A percentile compares a stretch with the other conserved stretches of the same genome.
Evolutionary conservation across 2,797 vertebrate species (phyloP).

Genomic region (Gambusia yucatana): DNA sequence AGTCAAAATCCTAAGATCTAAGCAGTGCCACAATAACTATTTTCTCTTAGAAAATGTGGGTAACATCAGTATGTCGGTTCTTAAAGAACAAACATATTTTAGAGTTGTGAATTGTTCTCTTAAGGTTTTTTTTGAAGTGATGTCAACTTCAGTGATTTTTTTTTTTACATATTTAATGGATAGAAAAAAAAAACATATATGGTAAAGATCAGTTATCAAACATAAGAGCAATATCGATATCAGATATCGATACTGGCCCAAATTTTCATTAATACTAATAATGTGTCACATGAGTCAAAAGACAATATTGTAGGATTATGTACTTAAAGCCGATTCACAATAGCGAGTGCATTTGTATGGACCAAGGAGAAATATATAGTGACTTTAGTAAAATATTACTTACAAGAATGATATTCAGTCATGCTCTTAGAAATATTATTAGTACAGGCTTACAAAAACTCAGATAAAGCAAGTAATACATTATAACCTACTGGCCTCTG

Average conservation of each 20-base stretch:
- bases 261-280: no score
- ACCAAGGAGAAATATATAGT: background rate
- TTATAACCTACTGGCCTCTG: slow-evolving; percentile 1
- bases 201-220: no score
- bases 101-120: slow-evolving; percentile 4
- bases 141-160: background rate
- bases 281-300: background rate
- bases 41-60: slow-evolving; percentile 4
- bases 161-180: background rate
- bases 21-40: slow-evolving; percentile 31
- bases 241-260: no score
- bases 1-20: slow-evolving; percentile 50
- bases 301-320: background rate
- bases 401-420: background rate
- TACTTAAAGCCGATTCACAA: background rate
- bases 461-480: background rate
- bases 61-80: background rate
- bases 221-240: no score
- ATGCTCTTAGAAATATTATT: background rate
- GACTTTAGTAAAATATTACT: background rate
- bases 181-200: no score
- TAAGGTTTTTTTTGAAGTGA: background rate
- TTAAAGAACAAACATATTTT: background rate
- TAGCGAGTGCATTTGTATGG: background rate
- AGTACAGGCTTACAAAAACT: background rate